Evolutionary conservation across 2,113 vertebrate species (phyloP), one percentile per base, ranked within the genome.

Genomic region (Rallus limicola): DNA sequence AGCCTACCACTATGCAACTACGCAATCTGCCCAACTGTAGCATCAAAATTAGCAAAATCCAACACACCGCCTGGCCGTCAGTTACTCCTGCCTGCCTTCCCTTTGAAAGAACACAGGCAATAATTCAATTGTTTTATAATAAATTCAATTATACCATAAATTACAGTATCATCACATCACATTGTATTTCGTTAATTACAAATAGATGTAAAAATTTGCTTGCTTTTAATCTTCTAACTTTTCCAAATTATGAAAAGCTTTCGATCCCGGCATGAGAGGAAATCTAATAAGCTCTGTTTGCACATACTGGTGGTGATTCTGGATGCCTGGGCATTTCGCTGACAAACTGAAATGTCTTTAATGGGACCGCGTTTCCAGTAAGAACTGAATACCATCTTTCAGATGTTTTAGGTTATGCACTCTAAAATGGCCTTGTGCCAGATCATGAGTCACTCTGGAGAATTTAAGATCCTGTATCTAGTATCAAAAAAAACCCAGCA

Each of bases 381-480:
- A 87, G 50, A 84, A 84, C 58, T 72, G 65, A 96, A 92, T 76
- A 86, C 65, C 33, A 82, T 69, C 82, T 81, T 94, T 96, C 90
- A 84, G 60, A 81, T 74, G 85, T 65, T 91, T 94, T 82, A 77
- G 76, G 63, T 93, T 94, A 91, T 11, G 10, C 24, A 69, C 28
- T 88, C 82, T 52, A 42, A 86, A 83, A 93, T 34, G 69, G 86
- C 55, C 34, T 84, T 48, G 31, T 2, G 64, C 88, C 93, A 96
- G 95, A 88, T 34, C 68, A 75, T 67, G 82, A 92, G 60, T 90
- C 79, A 83, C 31, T 81, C 86, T 12, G 70, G 46, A 81, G 83
- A 90, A 86, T 68, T 70, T 48, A 86, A 92, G 71, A 81, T 70
- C 34, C 68, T 48, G 46, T 44, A 80, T 55, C 84, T 48, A 53